Evolutionary conservation across 2,113 vertebrate species (phyloP).

Genomic region (Meles meles): DNA sequence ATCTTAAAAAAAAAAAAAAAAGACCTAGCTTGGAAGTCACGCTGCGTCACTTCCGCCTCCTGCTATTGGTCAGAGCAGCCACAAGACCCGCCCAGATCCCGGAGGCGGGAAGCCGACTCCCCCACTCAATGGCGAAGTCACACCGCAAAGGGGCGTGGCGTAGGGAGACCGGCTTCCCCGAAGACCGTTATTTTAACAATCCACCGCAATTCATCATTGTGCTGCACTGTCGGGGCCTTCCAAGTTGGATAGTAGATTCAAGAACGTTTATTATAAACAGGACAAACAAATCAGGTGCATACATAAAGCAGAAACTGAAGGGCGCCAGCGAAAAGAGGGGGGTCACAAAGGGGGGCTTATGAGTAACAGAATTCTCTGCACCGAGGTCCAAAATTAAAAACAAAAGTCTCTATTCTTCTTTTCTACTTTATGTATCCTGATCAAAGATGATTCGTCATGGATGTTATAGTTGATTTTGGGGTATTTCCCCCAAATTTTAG

Average conservation of each 20-base stretch:
- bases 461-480: not conserved
- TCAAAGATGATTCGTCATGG: not conserved
- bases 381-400: not conserved
- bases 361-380: not conserved
- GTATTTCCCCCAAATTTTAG: not conserved
- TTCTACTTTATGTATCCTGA: not conserved
- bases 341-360: too few relatives aligned
- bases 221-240: not conserved
- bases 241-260: not conserved
- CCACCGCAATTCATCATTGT: not conserved
- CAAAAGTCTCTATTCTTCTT: not conserved
- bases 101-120: not conserved
- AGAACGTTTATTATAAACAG: not conserved
- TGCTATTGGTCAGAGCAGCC: not conserved
- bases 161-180: accelerated
- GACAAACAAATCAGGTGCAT: not conserved
- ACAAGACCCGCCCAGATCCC: not conserved
- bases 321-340: not conserved
- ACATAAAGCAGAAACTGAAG: not conserved
- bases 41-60: accelerated
- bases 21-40: not conserved
- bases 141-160: not conserved
- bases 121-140: not conserved
- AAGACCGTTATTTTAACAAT: not conserved
- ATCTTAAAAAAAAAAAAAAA: too few relatives aligned